Evolutionary conservation across 2,113 vertebrate genomes (phyloP).

Genomic region (Saguinus midas): DNA sequence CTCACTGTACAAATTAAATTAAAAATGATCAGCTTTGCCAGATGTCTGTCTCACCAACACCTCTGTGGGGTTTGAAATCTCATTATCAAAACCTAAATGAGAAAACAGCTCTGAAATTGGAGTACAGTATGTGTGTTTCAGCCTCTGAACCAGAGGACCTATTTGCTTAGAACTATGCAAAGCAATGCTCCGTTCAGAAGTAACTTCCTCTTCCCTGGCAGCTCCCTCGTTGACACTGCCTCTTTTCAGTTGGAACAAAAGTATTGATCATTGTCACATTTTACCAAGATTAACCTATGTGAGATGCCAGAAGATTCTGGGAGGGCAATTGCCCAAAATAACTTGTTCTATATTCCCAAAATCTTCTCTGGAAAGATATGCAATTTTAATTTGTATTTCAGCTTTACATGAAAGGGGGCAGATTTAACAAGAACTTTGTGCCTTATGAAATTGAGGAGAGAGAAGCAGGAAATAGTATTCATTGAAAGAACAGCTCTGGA

Average conservation of each 20-base stretch:
- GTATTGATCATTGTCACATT: constrained; percentile 12
- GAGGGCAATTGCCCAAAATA: neutral
- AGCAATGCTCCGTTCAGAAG: neutral
- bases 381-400: neutral
- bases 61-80: constrained; percentile 74
- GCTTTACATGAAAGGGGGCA: neutral
- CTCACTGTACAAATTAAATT: constrained; percentile 65
- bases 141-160: neutral
- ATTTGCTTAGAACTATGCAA: neutral
- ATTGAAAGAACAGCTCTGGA: neutral
- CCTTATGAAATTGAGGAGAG: neutral
- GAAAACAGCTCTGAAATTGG: constrained; percentile 69
- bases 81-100: constrained; percentile 78
- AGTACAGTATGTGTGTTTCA: neutral
- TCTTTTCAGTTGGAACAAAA: neutral
- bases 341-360: neutral
- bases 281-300: neutral
- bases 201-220: neutral
- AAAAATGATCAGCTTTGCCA: constrained; percentile 61
- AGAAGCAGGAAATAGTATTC: neutral
- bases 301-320: neutral
- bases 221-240: neutral
- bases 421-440: neutral
- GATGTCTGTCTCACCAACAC: constrained; percentile 66
- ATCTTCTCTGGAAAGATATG: neutral